Evolutionary conservation across 2,797 vertebrate genomes (phyloP).

Genomic region (Okamejei kenojei): DNA sequence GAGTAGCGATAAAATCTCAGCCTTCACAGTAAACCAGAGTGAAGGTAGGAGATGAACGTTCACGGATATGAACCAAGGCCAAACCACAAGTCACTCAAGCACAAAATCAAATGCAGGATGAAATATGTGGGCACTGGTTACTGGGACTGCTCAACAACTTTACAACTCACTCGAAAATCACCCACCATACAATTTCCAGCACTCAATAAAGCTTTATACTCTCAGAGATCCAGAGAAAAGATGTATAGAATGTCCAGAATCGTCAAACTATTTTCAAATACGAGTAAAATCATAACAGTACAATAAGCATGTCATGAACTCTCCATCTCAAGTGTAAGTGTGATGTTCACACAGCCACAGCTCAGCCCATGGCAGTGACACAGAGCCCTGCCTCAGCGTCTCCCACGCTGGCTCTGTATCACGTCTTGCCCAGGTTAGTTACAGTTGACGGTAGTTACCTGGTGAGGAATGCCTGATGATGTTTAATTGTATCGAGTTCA

Average conservation of each 20-base stretch:
- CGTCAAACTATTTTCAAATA: neutral
- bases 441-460: slow-evolving; percentile 60
- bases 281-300: neutral
- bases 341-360: too few species aligned
- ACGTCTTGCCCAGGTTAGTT: neutral
- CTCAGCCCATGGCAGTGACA: too few species aligned
- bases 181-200: neutral
- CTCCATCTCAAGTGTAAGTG: neutral
- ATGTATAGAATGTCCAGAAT: neutral
- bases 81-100: neutral
- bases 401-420: neutral
- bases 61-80: neutral
- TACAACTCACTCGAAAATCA: neutral
- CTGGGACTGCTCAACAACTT: neutral
- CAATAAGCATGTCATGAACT: neutral
- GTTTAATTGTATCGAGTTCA: slow-evolving; percentile 89
- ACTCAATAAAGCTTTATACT: neutral
- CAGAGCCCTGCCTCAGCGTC: neutral
- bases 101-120: neutral
- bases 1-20: neutral
- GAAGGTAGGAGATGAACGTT: neutral
- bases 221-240: too few species aligned
- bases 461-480: slow-evolving; percentile 93
- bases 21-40: neutral
- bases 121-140: neutral